These are phyloP conservation scores for Chaitophorus viminalis DNA, from an alignment of 2,888 invertebrate genomes.

Conservation along the genomic window DNA sequence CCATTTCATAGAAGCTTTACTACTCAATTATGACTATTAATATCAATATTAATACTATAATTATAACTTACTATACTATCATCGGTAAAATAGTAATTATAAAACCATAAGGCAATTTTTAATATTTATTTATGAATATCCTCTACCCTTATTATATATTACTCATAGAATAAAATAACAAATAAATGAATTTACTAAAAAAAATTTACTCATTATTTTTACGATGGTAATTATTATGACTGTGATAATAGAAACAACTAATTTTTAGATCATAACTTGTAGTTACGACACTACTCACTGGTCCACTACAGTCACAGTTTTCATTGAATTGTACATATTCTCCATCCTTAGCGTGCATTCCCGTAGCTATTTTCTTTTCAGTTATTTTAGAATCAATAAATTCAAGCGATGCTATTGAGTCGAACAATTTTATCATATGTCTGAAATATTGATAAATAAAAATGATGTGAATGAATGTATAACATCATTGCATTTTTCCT, in stretches of 20 bases:
- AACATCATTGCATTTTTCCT: not conserved
- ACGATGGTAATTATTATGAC: not conserved
- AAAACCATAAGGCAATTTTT: no score
- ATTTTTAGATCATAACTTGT: not conserved
- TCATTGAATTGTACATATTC: constrained; percentile 88
- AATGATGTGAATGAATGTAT: not conserved
- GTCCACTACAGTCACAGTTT: constrained; percentile 83
- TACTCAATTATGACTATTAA: no score
- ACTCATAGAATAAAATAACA: not conserved
- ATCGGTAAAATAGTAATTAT: no score
- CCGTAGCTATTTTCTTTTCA: constrained; percentile 73
- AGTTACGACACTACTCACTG: constrained; percentile 72
- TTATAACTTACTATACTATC: no score
- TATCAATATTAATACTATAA: no score
- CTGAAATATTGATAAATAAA: constrained; percentile 68
- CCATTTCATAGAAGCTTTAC: no score
- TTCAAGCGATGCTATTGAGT: constrained; percentile 88
- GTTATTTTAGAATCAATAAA: constrained; percentile 76
- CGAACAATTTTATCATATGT: constrained; percentile 94
- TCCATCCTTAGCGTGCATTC: constrained; percentile 95
- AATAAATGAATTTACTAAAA: not conserved
- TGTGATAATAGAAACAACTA: not conserved
- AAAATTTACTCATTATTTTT: not conserved
- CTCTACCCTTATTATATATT: not conserved
- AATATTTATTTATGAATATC: not conserved